Percentiles rank a stretch among this genome's conserved stretches.
Evolutionary conservation across 2,888 invertebrate genomes (phyloP).

Genomic region (Ypsolopha scabrella): DNA sequence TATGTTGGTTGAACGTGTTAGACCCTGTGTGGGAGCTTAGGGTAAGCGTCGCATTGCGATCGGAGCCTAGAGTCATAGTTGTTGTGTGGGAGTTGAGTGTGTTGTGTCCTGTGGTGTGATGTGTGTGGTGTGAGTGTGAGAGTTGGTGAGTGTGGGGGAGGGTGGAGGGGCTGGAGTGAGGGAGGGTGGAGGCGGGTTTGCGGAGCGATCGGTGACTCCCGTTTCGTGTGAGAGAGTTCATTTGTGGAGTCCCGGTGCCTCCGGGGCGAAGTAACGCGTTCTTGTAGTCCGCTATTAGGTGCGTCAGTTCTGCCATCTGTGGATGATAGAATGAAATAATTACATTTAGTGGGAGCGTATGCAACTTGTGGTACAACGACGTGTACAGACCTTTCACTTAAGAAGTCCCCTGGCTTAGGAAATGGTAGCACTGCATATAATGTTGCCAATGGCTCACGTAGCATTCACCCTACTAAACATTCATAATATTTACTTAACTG

Average conservation of each 20-base stretch:
- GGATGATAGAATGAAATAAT: too few relatives aligned
- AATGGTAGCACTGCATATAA: too few relatives aligned
- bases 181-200: slow-evolving; percentile 40
- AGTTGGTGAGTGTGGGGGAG: slow-evolving; percentile 38
- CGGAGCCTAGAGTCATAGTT: slow-evolving; percentile 51
- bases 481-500: too few relatives aligned
- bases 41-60: slow-evolving; percentile 47
- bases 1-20: slow-evolving; percentile 33
- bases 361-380: too few relatives aligned
- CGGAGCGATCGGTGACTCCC: slow-evolving; percentile 75
- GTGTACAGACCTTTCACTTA: too few relatives aligned
- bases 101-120: slow-evolving; percentile 57
- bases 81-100: slow-evolving; percentile 72
- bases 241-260: slow-evolving; percentile 81
- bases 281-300: slow-evolving; percentile 94
- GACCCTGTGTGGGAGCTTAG: slow-evolving; percentile 47
- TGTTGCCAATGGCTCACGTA: too few relatives aligned
- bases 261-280: slow-evolving; percentile 85
- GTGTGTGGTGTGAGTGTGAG: slow-evolving; percentile 32
- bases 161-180: slow-evolving; percentile 58
- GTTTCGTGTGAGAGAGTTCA: slow-evolving; percentile 81
- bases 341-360: neutral
- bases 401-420: too few relatives aligned
- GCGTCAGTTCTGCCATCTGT: slow-evolving; percentile 89
- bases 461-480: too few relatives aligned